phyloP scores from a whole-genome alignment of 2,113 vertebrate genomes.

The Smithornis capensis region DNA sequence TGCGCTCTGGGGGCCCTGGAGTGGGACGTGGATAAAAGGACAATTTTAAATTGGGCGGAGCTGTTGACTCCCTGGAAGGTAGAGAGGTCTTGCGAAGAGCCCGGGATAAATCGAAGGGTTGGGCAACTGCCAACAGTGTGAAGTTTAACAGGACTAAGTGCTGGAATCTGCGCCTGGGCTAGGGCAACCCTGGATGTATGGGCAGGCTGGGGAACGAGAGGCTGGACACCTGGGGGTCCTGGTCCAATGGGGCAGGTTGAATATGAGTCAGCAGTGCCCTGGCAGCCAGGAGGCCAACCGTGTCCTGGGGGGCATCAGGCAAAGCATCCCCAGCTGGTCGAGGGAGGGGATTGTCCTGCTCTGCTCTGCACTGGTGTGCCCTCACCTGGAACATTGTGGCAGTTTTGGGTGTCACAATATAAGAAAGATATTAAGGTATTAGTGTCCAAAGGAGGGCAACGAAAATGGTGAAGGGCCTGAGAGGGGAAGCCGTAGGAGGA shows the following conservation, averaged over 20 bases:
- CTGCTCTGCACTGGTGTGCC: rapidly evolving
- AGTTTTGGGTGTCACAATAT: background rate
- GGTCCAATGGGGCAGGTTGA: background rate
- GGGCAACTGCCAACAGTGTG: too few relatives aligned
- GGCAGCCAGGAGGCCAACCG: rapidly evolving
- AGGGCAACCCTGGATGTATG: background rate
- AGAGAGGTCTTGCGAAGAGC: rapidly evolving
- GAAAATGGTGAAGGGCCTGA: background rate
- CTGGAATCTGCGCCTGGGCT: background rate
- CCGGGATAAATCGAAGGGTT: background rate
- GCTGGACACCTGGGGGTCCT: background rate
- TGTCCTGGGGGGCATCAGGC: background rate
- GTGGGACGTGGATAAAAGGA: rapidly evolving
- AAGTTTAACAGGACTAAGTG: background rate
- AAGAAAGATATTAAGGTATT: too few relatives aligned
- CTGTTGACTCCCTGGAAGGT: rapidly evolving
- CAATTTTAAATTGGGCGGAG: rapidly evolving
- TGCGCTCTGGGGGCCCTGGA: rapidly evolving
- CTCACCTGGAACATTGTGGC: background rate
- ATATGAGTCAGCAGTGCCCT: background rate
- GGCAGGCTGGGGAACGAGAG: background rate
- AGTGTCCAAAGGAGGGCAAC: background rate
- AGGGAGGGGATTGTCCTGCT: background rate
- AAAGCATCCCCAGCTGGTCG: rapidly evolving
- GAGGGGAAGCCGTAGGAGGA: background rate